Evolutionary conservation across 2,888 invertebrate genomes (phyloP), one percentile per base, ranked within the genome.

Genomic region (Melikaiella ostensackeni): DNA sequence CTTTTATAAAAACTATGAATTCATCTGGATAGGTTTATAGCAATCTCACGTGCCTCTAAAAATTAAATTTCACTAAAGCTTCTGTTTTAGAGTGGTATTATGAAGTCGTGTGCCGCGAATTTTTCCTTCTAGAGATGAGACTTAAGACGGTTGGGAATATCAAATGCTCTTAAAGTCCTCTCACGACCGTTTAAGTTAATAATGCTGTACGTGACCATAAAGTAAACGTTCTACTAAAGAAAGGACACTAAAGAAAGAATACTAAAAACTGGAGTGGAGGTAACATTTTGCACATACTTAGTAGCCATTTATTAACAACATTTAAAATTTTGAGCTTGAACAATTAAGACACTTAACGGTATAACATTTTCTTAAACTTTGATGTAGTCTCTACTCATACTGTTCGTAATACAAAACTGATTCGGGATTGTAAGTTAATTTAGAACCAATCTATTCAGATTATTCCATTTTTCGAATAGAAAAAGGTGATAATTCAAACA

Each of bases 151-250:
- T 63, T 63, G 42, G 24, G 21, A 64, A 24, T 64, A 64, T 64
- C 64, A 64, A 64, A 38, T 35, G 21, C 21, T 64, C n/a, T 35
- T 21, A 63, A n/a, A 35, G 35, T 35, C 11, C 35, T 42, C 42
- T 38, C 38, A 16, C 64, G 42, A 64, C 13, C 42, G 16, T 64
- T 64, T 64, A 64, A 64, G 21, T 27, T 64, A 64, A 42, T 64
- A 64, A 64, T 64, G 64, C 64, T 35, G 42, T 24, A 64, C 64
- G 64, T 64, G 42, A 21, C 19, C 38, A 38, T 64, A 16, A 42
- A 64, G 64, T 64, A 64, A 64, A 64, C 42, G 38, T 64, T 42
- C 64, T 24, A 42, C 21, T 63, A 35, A 35, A 35, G 42, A 42
- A 42, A 42, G 42, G 63, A 38, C 63, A 35, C 63, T 63, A 35